Base-by-base conservation (phyloP, 2,888 invertebrate genomes). In the Protodeltote pygarga region DNA sequence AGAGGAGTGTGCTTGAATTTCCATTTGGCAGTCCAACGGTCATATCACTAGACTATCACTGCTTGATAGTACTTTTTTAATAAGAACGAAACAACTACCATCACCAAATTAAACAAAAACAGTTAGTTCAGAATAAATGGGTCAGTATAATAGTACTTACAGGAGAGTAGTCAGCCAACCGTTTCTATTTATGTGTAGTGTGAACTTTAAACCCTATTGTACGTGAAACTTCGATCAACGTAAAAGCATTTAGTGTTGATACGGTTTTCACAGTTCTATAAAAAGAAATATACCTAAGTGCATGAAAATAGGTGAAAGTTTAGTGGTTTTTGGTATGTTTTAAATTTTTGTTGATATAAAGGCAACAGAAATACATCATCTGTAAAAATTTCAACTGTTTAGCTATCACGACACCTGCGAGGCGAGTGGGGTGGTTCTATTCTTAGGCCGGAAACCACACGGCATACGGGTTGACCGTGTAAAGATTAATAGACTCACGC, bases 161-260 rank as follows among this genome's bases (percentile, higher is more conserved):
- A 25, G 13, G 13, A 14, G n/a, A 49, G 17, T 8, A 5, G 15
- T 39, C 14, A 28, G 17, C 4, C 17, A 21, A 9, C 17, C 17
- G 11, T 49, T 6, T 21, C 21, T 27, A 15, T 15, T 27, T 21
- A 17, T 19, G 11, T 21, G n/a, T 13, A 10, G 13, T 27, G n/a
- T 47, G 15, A 16, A 48, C 35, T 29, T 34, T 9, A 13, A 31
- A 32, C 13, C 4, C n/a, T 38, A 33, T 38, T 31, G 39, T 32
- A 19, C 17, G 5, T 8, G 27, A 28, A 28, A 51, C 32, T 51
- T 28, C 13, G n/a, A 33, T 39, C 17, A 50, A 33, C 32, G 9
- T 9, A 32, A 49, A 51, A 51, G 11, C 19, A 33, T 33, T 51
- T 28, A 9, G 11, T 14, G 11, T 23, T 23, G 13, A 23, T 40